Conservation (phyloP, 2,113 vertebrate species). For the Sinocyclocheilus maitianheensis region DNA sequence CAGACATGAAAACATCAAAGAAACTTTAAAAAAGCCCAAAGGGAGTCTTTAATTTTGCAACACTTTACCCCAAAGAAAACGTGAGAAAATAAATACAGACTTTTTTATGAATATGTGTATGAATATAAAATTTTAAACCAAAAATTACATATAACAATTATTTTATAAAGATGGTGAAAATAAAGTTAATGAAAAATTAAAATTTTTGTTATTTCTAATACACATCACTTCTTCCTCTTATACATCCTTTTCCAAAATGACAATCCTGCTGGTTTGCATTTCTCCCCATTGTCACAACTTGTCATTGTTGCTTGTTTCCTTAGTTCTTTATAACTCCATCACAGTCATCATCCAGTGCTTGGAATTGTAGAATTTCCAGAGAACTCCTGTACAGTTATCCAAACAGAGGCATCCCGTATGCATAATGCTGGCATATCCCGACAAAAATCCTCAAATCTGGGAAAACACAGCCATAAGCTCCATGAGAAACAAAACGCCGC, state of each 20-base stretch:
- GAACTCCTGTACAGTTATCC: conserved; percentile 48
- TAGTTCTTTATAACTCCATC: conserved; percentile 45
- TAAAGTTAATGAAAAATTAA: neutral
- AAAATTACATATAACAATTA: neutral
- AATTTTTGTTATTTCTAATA: neutral
- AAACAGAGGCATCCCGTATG: conserved; percentile 52
- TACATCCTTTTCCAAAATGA: conserved; percentile 52
- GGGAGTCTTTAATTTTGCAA: conserved; percentile 16
- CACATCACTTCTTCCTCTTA: conserved; percentile 26
- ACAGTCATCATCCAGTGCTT: conserved; percentile 36
- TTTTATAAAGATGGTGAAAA: neutral
- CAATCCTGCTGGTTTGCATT: conserved; percentile 53
- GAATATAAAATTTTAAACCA: conserved; percentile 4
- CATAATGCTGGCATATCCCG: conserved; percentile 67
- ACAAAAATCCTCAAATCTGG: conserved; percentile 64
- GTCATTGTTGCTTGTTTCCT: conserved; percentile 56
- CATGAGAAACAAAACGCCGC: conserved; percentile 76
- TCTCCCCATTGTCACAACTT: conserved; percentile 64
- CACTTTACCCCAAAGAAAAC: conserved; percentile 37
- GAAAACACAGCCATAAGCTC: conserved; percentile 65
- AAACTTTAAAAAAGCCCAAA: conserved; percentile 25
- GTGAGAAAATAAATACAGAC: conserved; percentile 52
- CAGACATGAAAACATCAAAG: conserved; percentile 3
- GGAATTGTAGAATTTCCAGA: conserved; percentile 49
- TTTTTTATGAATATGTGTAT: neutral